Base-by-base conservation (phyloP, 2,888 invertebrate genomes). In the Lithophane ornitopus region DNA sequence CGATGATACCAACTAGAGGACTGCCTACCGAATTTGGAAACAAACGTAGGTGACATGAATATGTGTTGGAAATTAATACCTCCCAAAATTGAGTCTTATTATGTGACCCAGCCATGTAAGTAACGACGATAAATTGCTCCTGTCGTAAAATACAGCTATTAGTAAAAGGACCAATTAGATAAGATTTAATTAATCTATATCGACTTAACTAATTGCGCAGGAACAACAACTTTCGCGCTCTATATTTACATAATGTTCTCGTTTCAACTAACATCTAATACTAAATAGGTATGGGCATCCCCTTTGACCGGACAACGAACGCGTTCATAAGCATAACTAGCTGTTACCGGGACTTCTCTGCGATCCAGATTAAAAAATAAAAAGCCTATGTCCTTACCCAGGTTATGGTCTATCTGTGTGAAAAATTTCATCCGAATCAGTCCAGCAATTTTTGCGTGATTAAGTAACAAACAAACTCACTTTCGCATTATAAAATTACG, bases 141-240 rank as follows among this genome's bases (percentile, higher is more conserved):
- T 28, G 52, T 82, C 58, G 44, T 70, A 52, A 69, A 81, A 46
- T 41, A 78, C 28, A 70, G 28, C 39, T 16, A 62, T 62, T 58
- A 71, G 34, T 71, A 68, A 71, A 79, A 78, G 69, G 49, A 67
- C 54, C 73, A 78, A 82, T 81, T 81, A 78, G 79, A 67, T 83
- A 81, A 83, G 58, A 28, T 70, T 62, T 67, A 74, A 83, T 81
- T 78, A 78, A 78, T 82, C 63, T 81, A 61, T 56, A 62, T 67
- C 3, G 39, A 58, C 22, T 70, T 39, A 41, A 19, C 58, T 70
- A 72, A 82, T 85, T 82, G 82, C 62, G 22, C 74, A 63, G 85
- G 66, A 80, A 54, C 52, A 63, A 56, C 71, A 56, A 82, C 85
- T 81, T 82, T 82, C 85, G 41, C 66, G 69, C 52, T 81, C 71